A percentile compares a stretch with the other conserved stretches of the same genome.
These are phyloP conservation scores for Fundulus diaphanus DNA, from an alignment of 2,797 vertebrate genomes.

Conservation along the genomic window DNA sequence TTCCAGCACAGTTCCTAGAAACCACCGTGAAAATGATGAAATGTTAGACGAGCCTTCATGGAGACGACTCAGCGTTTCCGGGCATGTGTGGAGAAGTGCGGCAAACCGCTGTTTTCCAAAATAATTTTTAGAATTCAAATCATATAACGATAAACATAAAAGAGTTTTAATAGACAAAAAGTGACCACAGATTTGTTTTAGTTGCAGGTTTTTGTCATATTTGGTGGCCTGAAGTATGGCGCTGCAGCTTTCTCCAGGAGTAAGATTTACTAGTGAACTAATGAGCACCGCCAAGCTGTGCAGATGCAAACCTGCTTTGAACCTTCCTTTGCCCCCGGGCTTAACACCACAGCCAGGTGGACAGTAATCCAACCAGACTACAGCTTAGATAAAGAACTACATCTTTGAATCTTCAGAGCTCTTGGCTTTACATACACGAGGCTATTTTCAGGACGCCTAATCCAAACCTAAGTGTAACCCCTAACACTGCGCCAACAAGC, in stretches of 20 bases:
- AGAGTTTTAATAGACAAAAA: neutral
- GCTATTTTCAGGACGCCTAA: conserved; percentile 44
- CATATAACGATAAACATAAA: neutral
- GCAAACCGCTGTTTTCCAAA: neutral
- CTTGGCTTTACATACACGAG: conserved; percentile 35
- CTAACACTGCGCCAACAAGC: conserved; percentile 20
- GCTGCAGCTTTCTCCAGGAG: neutral
- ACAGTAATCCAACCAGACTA: conserved; percentile 55
- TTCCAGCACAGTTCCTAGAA: conserved; percentile 13
- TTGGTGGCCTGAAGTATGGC: neutral
- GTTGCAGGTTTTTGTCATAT: neutral
- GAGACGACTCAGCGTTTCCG: neutral
- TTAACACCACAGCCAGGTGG: conserved; percentile 48
- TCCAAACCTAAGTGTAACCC: conserved; percentile 33
- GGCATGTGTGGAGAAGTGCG: neutral
- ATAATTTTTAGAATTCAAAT: neutral
- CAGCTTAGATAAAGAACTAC: conserved; percentile 52
- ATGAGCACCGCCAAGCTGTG: conserved; percentile 7
- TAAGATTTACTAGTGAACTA: conserved; percentile 6
- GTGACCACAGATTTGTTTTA: neutral
- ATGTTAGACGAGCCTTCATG: neutral
- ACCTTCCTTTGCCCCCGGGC: conserved; percentile 28
- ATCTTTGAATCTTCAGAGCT: conserved; percentile 44
- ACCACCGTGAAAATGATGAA: neutral
- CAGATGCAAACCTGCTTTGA: conserved; percentile 25